Evolutionary conservation across 2,797 vertebrate species (phyloP).

Genomic region (Eospalax fontanierii): DNA sequence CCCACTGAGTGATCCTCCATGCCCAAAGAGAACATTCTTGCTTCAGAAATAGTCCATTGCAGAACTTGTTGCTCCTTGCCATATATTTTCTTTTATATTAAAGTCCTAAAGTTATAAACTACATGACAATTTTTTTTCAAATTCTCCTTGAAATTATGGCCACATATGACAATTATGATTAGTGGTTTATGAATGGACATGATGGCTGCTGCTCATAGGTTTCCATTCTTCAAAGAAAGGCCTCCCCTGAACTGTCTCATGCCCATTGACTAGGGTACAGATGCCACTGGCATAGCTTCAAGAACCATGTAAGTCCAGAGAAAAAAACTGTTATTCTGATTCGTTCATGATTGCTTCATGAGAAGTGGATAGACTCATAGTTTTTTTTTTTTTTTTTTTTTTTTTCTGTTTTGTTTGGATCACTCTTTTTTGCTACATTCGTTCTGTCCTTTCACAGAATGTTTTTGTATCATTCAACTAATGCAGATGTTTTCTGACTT

Average conservation of each 20-base stretch:
- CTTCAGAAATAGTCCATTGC: neutral
- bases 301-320: neutral
- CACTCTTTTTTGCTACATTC: neutral
- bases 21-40: neutral
- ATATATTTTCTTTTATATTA: neutral
- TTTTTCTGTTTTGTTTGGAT: neutral
- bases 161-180: neutral
- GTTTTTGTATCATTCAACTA: neutral
- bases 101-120: neutral
- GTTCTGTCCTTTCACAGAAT: neutral
- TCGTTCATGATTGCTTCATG: neutral
- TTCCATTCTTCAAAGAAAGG: neutral
- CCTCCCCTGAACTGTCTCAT: neutral
- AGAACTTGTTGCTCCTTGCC: neutral
- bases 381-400: neutral
- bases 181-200: neutral
- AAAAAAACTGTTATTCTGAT: neutral
- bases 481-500: neutral
- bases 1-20: neutral
- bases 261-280: neutral
- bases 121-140: neutral
- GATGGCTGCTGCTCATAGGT: fast-evolving
- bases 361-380: neutral
- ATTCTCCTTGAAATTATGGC: neutral
- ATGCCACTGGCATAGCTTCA: neutral